Evolutionary conservation across 2,113 vertebrate species (phyloP), one percentile per base, ranked within the genome.

Genomic region (Taurulus bubalis): DNA sequence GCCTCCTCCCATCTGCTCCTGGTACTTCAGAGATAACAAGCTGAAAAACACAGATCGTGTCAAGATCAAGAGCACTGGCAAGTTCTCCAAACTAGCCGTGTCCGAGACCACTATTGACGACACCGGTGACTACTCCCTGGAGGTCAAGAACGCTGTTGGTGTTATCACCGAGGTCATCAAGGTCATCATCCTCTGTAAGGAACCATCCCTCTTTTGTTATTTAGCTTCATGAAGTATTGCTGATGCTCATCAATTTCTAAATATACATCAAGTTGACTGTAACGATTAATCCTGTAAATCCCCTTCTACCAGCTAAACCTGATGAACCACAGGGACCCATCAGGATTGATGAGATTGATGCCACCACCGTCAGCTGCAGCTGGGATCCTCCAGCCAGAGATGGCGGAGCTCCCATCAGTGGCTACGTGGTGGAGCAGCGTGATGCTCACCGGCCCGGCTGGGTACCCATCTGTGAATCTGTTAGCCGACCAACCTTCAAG

Each of bases 401-500:
- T 55, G 98, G 98, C 14, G 98, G 98, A 9, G 97, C 98, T 77
- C 94, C 97, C 6, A 69, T 99, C 83, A 98, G 96, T 28, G 97
- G 97, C 11, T 99, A 99, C 12, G 94, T 95, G 47, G 97, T 99
- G 63, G 98, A 99, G 86, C 98, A 99, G 81, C 97, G 98, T 3
- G 98, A 99, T 75, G 98, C 98, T 63, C 98, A 99, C 86, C 96
- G 97, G 75, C 98, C 98, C 62, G 98, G 98, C 86, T 99, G 98
- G 98, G 90, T 99, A 74, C 96, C 98, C 20, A 95, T 99, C 85
- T 97, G 95, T 15, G 98, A 97, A 83, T 97, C 97, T 36, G 97
- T 99, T 71, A 98, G 97, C 75, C 95, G 98, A 87, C 95, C 96
- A 51, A 96, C 69, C 12, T 99, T 96, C 91, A 98, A 97, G 80